Evolutionary conservation across 1,140 invertebrate genomes (phyloP).

Genomic region (Bombyx mandarina): DNA sequence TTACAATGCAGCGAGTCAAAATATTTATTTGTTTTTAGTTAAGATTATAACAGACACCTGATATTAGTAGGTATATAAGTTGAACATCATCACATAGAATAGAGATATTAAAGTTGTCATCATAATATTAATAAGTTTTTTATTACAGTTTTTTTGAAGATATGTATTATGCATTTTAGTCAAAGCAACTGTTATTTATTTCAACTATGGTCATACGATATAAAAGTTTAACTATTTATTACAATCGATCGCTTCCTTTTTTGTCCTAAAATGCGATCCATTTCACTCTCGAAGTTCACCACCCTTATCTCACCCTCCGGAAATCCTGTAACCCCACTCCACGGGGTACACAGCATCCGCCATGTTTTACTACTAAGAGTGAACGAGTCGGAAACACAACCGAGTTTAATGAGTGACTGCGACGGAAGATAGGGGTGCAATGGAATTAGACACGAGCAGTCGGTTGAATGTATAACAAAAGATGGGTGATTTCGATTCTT

Average conservation of each 20-base stretch:
- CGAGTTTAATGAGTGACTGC: conserved; percentile 1
- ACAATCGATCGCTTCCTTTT: conserved; percentile 18
- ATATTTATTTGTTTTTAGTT: too few relatives aligned
- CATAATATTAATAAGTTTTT: too few relatives aligned
- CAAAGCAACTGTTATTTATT: too few relatives aligned
- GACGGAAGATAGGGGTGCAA: conserved; percentile 18
- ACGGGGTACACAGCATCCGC: conserved; percentile 42
- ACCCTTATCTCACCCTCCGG: conserved; percentile 22
- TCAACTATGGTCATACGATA: neutral
- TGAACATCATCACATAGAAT: too few relatives aligned
- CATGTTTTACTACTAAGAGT: conserved; percentile 26
- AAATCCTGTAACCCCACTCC: conserved; percentile 19
- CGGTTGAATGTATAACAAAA: conserved; percentile 32
- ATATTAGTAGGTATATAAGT: too few relatives aligned
- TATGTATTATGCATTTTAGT: neutral
- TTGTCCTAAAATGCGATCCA: conserved; percentile 23
- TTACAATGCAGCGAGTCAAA: too few relatives aligned
- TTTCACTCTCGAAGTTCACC: conserved; percentile 10
- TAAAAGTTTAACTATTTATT: conserved; percentile 1
- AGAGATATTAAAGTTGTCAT: too few relatives aligned
- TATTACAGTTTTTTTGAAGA: neutral
- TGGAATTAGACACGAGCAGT: conserved; percentile 23
- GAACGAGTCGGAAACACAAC: too few relatives aligned
- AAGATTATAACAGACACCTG: too few relatives aligned
- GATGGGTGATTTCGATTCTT: conserved; percentile 14